phyloP scores from a whole-genome alignment of 2,113 vertebrate species.

The Zapornia atra region DNA sequence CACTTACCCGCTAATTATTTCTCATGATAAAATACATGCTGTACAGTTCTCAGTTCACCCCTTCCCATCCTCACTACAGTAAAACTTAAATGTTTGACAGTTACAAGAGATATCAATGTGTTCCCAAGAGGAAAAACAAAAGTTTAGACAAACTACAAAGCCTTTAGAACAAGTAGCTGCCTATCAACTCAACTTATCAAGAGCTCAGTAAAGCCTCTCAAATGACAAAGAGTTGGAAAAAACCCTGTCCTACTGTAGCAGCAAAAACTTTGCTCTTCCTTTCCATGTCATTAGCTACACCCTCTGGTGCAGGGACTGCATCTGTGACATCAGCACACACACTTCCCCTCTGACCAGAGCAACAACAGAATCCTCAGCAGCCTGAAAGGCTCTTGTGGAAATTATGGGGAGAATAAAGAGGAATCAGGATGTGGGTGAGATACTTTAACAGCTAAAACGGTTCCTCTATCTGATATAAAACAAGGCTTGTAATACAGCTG shows the following conservation, averaged over 20 bases:
- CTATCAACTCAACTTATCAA: neutral
- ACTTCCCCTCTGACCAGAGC: accelerated
- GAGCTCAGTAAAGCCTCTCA: neutral
- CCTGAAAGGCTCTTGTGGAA: accelerated
- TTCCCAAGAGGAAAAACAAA: neutral
- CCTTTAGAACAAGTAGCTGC: neutral
- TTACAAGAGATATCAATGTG: neutral
- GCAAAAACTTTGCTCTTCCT: neutral
- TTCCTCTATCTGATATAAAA: neutral
- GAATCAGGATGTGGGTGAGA: neutral
- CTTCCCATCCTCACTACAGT: neutral
- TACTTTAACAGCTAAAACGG: neutral
- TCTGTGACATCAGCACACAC: accelerated
- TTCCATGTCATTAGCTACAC: neutral
- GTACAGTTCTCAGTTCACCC: neutral
- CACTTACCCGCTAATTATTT: neutral
- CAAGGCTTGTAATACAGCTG: neutral
- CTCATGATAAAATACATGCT: neutral
- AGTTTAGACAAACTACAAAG: neutral
- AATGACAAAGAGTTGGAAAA: neutral
- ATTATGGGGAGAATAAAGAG: neutral
- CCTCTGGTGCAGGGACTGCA: neutral
- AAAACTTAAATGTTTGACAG: neutral
- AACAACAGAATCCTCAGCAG: accelerated
- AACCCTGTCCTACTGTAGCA: neutral